Evolutionary conservation across 2,797 vertebrate genomes (phyloP), one percentile per base, ranked within the genome.

Genomic region (Onychomys torridus): DNA sequence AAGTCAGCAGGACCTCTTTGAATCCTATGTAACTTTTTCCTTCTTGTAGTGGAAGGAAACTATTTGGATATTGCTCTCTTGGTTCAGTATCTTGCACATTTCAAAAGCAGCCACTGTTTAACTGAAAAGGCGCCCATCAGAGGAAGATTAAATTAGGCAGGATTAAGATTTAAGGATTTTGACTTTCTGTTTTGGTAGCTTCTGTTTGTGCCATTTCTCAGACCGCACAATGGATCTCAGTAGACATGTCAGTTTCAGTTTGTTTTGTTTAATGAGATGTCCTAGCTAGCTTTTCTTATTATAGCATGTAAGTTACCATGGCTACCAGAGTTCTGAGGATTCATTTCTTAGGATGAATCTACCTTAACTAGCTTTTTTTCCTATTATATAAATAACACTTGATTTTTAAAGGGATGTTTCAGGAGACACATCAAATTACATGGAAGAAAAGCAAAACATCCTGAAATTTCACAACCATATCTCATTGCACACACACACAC

Each of bases 211-310:
- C 91, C 29, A 49, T 94, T 93, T 93, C 81, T 85, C 59, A 91
- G 77, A 81, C 83, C 63, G 76, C 21, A 59, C 65, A 84, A 73
- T 16, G 6, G 40, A 69, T 40, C 69, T 34, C 49, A 61, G 71
- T 23, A 91, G 75, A 90, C 57, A n/a, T 29, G 16, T 88, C 49
- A 25, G 32, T 93, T 79, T 94, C 93, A 67, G 76, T 92, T 91
- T 93, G 40, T 91, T 95, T 93, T 92, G 63, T 82, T 96, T 95
- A 95, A 93, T 95, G 73, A 96, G 82, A 55, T 88, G 34, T 77
- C 77, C 55, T 84, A 87, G 79, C 43, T 95, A 77, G 46, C 79
- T 96, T 96, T 93, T 81, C 52, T 93, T 91, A 87, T 91, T 95
- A 90, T 19, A 89, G 43, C 29, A 73, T 95, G 27, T 34, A 71